Base-by-base conservation (phyloP, 2,888 invertebrate species). In the Harpalus rufipes region DNA sequence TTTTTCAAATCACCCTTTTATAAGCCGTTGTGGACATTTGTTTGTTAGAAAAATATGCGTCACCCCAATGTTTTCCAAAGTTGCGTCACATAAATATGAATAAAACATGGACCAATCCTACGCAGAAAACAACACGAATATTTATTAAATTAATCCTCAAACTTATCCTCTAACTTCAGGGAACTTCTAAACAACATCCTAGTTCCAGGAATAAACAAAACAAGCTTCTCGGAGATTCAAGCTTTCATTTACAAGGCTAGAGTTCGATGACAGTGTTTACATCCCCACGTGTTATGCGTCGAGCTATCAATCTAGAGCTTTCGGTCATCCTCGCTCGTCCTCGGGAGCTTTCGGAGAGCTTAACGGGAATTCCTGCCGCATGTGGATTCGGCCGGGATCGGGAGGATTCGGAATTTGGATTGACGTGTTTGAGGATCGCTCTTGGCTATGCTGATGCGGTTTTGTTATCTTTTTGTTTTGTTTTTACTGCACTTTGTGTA, bases 381-480 rank as follows among this genome's bases (percentile, higher is more conserved):
- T 63, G 12, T 32, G 32, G 32, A n/a, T 8, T 78, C 78, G 78
- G 78, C 32, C 21, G 44, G 51, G 12, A 72, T 18, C 72, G 72
- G 21, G 1, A 21, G 21, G 63, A 25, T 8, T 63, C 63, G 63
- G 63, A 56, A 14, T 6, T n/a, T 7, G 18, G 59, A 78, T 78
- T 78, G 78, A 78, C 78, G 78, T 78, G 78, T 78, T 78, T 78
- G 78, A 14, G 59, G 78, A 56, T 56, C 56, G 58, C 78, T 58
- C n/a, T 7, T 58, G 56, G 78, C 32, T 59, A 78, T 25, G 59
- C 78, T 59, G 59, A 78, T 78, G 78, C 32, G 56, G 78, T 78
- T 78, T 58, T 78, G 58, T 76, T 76, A 76, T 76, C 76, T 44
- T 76, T 76, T 76, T 56, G 56, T 58, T 78, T 78, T 78, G 58